Evolutionary conservation across 2,113 vertebrate genomes (phyloP).

Genomic region (Pycnonotus jocosus): DNA sequence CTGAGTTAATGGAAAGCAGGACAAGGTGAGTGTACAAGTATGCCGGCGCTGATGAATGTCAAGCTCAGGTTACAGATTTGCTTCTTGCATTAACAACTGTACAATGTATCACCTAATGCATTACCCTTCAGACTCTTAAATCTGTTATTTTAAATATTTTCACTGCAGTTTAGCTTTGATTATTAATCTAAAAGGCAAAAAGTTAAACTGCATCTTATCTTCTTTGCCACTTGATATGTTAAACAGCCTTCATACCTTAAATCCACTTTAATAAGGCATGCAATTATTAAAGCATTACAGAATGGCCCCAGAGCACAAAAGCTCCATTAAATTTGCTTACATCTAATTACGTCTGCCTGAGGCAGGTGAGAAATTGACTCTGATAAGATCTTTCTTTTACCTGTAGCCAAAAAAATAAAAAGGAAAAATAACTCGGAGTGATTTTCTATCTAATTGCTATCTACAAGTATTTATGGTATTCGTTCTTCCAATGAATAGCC

Average conservation of each 20-base stretch:
- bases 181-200: constrained; percentile 58
- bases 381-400: constrained; percentile 86
- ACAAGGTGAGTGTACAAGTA: background rate
- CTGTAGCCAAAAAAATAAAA: constrained; percentile 71
- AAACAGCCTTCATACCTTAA: constrained; percentile 78
- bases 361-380: constrained; percentile 86
- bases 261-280: constrained; percentile 83
- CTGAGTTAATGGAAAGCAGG: constrained; percentile 33
- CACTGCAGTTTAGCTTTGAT: constrained; percentile 36
- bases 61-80: constrained; percentile 44
- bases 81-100: constrained; percentile 23
- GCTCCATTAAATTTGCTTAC: constrained; percentile 83
- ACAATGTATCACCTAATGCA: background rate
- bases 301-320: constrained; percentile 74
- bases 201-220: constrained; percentile 57
- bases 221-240: constrained; percentile 77
- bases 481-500: constrained; percentile 60
- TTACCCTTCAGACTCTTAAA: constrained; percentile 24
- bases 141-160: constrained; percentile 68
- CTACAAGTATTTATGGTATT: constrained; percentile 80
- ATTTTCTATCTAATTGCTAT: constrained; percentile 82
- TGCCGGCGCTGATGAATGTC: background rate
- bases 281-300: constrained; percentile 82
- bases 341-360: constrained; percentile 85
- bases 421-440: background rate